Conservation (phyloP, 2,113 vertebrate genomes). For the Ceyx melanurus region DNA sequence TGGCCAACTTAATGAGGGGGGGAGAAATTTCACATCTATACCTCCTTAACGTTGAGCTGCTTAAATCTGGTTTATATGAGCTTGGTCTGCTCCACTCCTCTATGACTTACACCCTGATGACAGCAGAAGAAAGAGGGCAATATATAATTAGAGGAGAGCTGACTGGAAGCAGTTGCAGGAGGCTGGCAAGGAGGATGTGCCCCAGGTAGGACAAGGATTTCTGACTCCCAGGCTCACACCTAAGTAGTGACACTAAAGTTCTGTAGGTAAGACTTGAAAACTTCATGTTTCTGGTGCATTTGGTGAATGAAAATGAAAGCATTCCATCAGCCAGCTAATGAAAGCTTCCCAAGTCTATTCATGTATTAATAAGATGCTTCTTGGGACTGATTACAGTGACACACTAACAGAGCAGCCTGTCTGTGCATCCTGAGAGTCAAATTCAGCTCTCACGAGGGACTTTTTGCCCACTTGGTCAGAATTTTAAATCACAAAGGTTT, state of each 20-base stretch:
- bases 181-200: constrained; percentile 14
- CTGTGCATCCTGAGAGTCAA: background rate
- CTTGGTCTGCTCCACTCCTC: constrained; percentile 24
- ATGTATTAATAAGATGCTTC: background rate
- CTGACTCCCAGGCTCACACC: constrained; percentile 2
- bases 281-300: background rate
- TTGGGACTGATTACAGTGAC: background rate
- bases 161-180: constrained; percentile 42
- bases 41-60: constrained; percentile 7
- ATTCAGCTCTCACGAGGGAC: background rate
- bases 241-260: background rate
- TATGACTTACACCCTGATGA: background rate
- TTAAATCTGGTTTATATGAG: constrained; percentile 59
- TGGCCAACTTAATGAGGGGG: constrained; percentile 33
- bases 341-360: background rate
- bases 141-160: constrained; percentile 55
- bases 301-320: background rate
- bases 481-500: background rate
- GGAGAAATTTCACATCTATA: constrained; percentile 37
- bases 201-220: background rate
- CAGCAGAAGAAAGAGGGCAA: constrained; percentile 5
- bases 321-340: background rate
- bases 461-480: background rate
- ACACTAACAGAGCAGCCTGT: background rate
- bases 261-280: background rate